phyloP scores from a whole-genome alignment of 2,888 invertebrate genomes.

The Coelopa pilipes region DNA sequence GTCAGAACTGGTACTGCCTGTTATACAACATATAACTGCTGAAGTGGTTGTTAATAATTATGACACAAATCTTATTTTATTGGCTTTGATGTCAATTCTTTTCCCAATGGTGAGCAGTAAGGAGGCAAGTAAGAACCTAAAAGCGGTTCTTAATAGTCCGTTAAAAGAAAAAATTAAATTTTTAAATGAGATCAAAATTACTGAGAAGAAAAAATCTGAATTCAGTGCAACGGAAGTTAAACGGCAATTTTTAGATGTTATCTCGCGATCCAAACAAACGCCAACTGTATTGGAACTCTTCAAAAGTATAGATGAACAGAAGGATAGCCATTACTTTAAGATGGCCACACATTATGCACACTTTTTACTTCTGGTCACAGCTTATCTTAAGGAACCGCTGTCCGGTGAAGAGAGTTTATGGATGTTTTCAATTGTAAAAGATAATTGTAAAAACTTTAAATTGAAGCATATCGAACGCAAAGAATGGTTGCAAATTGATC shows the following conservation, averaged over 20 bases:
- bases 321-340: constrained; percentile 45
- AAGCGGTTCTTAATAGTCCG: constrained; percentile 51
- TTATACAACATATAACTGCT: constrained; percentile 69
- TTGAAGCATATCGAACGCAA: constrained; percentile 44
- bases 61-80: constrained; percentile 55
- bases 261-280: constrained; percentile 47
- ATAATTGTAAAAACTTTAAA: constrained; percentile 47
- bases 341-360: constrained; percentile 53
- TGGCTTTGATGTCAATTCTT: constrained; percentile 58
- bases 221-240: constrained; percentile 52
- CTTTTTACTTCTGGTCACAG: constrained; percentile 54
- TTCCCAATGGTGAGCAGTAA: constrained; percentile 49
- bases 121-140: constrained; percentile 41
- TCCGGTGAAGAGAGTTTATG: constrained; percentile 43
- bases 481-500: constrained; percentile 61
- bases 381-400: constrained; percentile 51
- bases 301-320: constrained; percentile 52
- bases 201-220: neutral
- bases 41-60: constrained; percentile 65
- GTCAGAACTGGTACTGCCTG: constrained; percentile 62
- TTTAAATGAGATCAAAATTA: constrained; percentile 45
- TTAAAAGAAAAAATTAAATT: constrained; percentile 51
- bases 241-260: constrained; percentile 53
- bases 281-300: constrained; percentile 50
- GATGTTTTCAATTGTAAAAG: constrained; percentile 45